phyloP scores from a whole-genome alignment of 2,113 vertebrate species.

The Pelmatolapia mariae region DNA sequence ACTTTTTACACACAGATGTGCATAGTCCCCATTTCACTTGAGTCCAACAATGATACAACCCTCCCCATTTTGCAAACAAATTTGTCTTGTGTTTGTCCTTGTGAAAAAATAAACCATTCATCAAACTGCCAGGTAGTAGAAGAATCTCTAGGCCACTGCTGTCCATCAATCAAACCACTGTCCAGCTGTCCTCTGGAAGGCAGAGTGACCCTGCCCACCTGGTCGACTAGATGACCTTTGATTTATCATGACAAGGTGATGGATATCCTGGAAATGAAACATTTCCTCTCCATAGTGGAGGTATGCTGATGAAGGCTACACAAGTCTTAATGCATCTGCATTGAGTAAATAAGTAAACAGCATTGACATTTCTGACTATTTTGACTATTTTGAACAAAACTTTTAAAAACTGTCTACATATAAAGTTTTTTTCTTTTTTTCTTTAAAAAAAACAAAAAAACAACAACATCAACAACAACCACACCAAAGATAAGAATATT shows the following conservation, averaged over 20 bases:
- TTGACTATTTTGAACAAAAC: not conserved
- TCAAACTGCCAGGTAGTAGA: conserved; percentile 4
- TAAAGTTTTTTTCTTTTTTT: not conserved
- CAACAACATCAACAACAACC: not conserved
- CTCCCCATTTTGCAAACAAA: not conserved
- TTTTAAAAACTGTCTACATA: not conserved
- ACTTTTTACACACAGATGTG: not conserved
- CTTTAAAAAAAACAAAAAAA: too few species aligned
- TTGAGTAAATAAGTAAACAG: not conserved
- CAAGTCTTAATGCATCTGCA: not conserved
- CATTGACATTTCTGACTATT: not conserved
- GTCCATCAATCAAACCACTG: conserved; percentile 45
- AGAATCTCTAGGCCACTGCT: not conserved
- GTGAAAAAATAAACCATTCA: conserved; percentile 27
- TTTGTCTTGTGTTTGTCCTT: conserved; percentile 21
- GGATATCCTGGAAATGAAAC: conserved; percentile 17
- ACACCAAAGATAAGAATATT: not conserved
- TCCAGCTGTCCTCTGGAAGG: conserved; percentile 15
- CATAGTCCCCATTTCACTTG: not conserved
- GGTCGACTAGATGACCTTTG: conserved; percentile 29
- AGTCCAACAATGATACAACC: not conserved
- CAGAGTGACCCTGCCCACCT: conserved; percentile 34
- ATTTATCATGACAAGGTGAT: conserved; percentile 33
- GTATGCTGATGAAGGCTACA: not conserved
- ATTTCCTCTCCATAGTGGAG: conserved; percentile 2